Base-by-base conservation (phyloP, 1,140 invertebrate genomes). In the Brachionus rubens region DNA sequence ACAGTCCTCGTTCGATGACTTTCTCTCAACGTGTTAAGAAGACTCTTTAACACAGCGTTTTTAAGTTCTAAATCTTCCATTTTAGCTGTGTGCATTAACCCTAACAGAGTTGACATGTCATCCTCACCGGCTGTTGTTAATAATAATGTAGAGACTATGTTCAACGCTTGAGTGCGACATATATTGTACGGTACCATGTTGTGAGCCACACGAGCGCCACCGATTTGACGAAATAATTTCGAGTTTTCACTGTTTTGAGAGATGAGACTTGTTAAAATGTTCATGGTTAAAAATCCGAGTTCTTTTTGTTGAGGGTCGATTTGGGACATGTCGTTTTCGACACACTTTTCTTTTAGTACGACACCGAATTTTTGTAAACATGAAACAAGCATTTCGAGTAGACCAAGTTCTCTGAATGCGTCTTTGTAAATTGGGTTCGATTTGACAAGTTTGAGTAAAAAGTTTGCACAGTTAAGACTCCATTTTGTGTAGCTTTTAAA, bases 381-480 rank as follows among this genome's bases (percentile, higher is more conserved):
- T n/a, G 91, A 92, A 0, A 96, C 92, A 82, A 98, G 91, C 6
- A 97, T 94, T 87, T 99, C 96, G 76, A 99, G 84, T 84, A 98
- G 90, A 14, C 96, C 96, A 47, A 99, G 93, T 86, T 99, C 96
- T 79, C 96, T 88, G 83, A 93, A 99, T 2, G 97, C 96, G 85
- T 99, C 95, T 87, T 96, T 96, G 83, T 97, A 98, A 79, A 97
- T 90, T 67, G 86, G 83, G 83, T 97, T 95, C 81, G 94, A 82
- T 78, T 84, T 90, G 48, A 96, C 86, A 79, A 96, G 92, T 82
- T 91, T 92, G 4, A 93, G 85, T 33, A 98, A 85, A 19, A 91
- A 93, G 83, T 92, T 90, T 85, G 96, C 90, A 83, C 92, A 95
- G 40, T 92, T 86, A 75, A 93, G 92, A 83, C 90, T 92, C 82